Evolutionary conservation across 2,113 vertebrate species (phyloP).

Genomic region (Sinocyclocheilus anshuiensis): DNA sequence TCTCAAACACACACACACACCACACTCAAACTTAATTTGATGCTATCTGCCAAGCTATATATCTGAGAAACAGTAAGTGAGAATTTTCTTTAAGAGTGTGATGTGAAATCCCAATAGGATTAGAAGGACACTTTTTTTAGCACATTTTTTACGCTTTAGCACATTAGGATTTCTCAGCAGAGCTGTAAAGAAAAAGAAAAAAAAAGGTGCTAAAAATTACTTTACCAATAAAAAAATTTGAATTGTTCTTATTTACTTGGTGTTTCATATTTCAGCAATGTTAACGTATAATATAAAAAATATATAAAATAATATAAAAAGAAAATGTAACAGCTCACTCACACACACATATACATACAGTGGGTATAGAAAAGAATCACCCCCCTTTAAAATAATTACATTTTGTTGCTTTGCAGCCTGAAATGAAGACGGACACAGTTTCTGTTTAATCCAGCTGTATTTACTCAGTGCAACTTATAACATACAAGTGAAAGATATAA

Average conservation of each 20-base stretch:
- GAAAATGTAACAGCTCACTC: too few relatives aligned
- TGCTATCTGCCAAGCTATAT: conserved; percentile 51
- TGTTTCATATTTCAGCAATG: too few relatives aligned
- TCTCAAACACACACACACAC: neutral
- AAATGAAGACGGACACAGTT: too few relatives aligned
- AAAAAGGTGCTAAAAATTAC: neutral
- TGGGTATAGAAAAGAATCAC: too few relatives aligned
- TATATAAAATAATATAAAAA: too few relatives aligned
- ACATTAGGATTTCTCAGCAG: neutral
- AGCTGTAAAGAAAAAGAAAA: neutral
- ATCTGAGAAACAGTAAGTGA: conserved; percentile 30
- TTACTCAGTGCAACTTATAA: too few relatives aligned
- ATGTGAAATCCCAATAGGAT: conserved; percentile 4
- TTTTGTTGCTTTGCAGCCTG: too few relatives aligned
- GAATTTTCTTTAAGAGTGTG: conserved; percentile 34
- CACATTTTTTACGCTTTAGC: neutral
- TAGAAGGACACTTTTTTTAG: neutral
- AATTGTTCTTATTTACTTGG: neutral
- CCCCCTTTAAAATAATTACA: too few relatives aligned
- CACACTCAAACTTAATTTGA: conserved; percentile 55
- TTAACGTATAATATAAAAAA: too few relatives aligned
- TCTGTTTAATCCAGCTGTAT: too few relatives aligned
- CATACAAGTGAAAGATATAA: too few relatives aligned
- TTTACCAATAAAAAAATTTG: neutral
- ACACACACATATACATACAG: too few relatives aligned